Conservation (phyloP, 1,140 invertebrate genomes). For the Brachionus angularis region DNA sequence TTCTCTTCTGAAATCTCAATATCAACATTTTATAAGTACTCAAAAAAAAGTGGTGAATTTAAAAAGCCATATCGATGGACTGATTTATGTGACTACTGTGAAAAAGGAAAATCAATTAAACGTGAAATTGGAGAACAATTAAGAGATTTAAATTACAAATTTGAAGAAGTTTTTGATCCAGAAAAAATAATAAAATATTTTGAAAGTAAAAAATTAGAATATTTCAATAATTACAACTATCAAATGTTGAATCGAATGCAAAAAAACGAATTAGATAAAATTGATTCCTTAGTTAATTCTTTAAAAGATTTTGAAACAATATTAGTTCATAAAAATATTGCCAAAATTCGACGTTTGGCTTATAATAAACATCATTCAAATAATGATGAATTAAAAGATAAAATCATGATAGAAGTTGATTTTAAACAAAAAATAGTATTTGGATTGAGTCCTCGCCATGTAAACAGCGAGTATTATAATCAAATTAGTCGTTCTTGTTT, state of each 20-base stretch:
- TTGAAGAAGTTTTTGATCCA: no score
- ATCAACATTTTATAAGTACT: not conserved
- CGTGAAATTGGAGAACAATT: no score
- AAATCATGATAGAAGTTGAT: conserved; percentile 16
- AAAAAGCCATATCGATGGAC: not conserved
- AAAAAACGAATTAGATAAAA: not conserved
- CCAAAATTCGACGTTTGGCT: not conserved
- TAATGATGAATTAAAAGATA: not conserved
- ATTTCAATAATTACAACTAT: no score
- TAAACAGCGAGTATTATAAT: conserved; percentile 12
- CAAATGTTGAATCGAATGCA: no score
- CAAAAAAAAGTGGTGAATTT: not conserved
- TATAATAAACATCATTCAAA: conserved; percentile 24
- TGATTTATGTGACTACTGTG: not conserved
- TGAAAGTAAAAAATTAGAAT: no score
- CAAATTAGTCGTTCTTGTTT: conserved; percentile 15
- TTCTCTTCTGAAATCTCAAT: not conserved
- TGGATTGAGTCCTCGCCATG: conserved; percentile 7
- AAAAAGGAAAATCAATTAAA: no score
- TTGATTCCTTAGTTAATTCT: not conserved
- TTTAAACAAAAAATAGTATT: conserved; percentile 30
- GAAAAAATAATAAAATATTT: no score
- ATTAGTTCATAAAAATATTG: conserved; percentile 27
- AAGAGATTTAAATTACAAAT: no score
- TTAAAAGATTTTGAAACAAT: conserved; percentile 24